phyloP scores from a whole-genome alignment of 1,140 invertebrate species.

The Heterodera schachtii region DNA sequence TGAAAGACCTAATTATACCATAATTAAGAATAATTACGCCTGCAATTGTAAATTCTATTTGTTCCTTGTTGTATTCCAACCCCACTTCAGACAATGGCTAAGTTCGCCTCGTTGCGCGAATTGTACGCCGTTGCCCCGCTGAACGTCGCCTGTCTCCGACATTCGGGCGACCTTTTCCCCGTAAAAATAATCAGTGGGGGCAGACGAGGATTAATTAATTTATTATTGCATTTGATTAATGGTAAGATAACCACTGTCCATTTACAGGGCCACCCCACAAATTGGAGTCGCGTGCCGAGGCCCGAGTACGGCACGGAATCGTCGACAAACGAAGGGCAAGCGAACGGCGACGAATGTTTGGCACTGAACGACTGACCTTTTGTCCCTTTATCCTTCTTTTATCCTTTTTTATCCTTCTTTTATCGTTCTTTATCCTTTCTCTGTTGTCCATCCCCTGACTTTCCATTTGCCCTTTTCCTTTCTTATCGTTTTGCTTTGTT shows the following conservation, averaged over 20 bases:
- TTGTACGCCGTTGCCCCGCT: slow-evolving; percentile 44
- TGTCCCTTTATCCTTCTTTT: neutral
- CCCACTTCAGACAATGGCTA: slow-evolving; percentile 18
- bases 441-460: too few species aligned
- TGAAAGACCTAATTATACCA: too few species aligned
- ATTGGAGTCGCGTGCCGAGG: slow-evolving; percentile 39
- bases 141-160: slow-evolving; percentile 47
- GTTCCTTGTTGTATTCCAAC: neutral
- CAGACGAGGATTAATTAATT: too few species aligned
- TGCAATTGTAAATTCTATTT: too few species aligned
- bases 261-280: slow-evolving; percentile 20
- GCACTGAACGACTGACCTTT: slow-evolving; percentile 44
- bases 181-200: neutral
- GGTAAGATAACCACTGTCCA: too few species aligned
- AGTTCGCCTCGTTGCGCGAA: slow-evolving; percentile 38
- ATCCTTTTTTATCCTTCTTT: neutral
- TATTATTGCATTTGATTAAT: too few species aligned
- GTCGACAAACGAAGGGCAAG: slow-evolving; percentile 17
- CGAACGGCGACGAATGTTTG: slow-evolving; percentile 37
- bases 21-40: too few species aligned
- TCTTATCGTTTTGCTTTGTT: neutral
- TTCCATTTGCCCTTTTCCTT: neutral
- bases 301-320: slow-evolving; percentile 19
- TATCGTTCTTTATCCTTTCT: neutral
- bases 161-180: slow-evolving; percentile 38